Base-by-base conservation (phyloP, 2,797 vertebrate species). In the Cyclura pinguis region DNA sequence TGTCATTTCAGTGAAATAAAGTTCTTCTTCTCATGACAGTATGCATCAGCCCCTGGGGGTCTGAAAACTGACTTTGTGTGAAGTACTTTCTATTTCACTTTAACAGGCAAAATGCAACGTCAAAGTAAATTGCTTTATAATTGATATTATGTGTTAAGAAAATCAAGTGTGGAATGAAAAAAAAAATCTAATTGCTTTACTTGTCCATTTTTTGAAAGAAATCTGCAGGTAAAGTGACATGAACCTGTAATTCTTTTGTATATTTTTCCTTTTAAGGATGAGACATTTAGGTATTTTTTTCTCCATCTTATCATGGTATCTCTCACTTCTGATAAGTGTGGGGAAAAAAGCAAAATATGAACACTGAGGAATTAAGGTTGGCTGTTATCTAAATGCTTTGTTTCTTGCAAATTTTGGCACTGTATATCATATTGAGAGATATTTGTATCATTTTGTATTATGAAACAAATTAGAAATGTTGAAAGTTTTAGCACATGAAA, bases 1-100 rank as follows among this genome's bases (percentile, higher is more conserved):
- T 94, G 93, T 91, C 86, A 84, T 72, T 94, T 94, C 93, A 82
- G 9, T 91, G 89, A 88, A 62, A 77, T 64, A 78, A 29, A 12
- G 27, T 86, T 90, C 81, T 74, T 29, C 52, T 62, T 80, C 27
- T 74, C 77, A 50, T 81, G 64, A 29, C 84, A 81, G 50, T 35
- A 42, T 74, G 29, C 77, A 73, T 52, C 82, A 42, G 24, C 69
- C 74, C 89, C 16, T 14, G 20, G 10, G 89, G 80, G 80, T 82
- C 64, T 50, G 69, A 62, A 86, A 86, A 64, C 16, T 4, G 69
- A 86, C 67, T 86, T 81, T 64, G 55, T 62, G 76, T 82, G 78
- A 86, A 90, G n/a, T 35, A 69, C 74, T 78, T 59, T 38, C 32
- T 74, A 32, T 85, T 84, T 76, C 62, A 24, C 42, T 59, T 12